A percentile compares a stretch with the other conserved stretches of the same genome.
phyloP scores from a whole-genome alignment of 2,888 invertebrate species.

The Drosophila kanekoi region DNA sequence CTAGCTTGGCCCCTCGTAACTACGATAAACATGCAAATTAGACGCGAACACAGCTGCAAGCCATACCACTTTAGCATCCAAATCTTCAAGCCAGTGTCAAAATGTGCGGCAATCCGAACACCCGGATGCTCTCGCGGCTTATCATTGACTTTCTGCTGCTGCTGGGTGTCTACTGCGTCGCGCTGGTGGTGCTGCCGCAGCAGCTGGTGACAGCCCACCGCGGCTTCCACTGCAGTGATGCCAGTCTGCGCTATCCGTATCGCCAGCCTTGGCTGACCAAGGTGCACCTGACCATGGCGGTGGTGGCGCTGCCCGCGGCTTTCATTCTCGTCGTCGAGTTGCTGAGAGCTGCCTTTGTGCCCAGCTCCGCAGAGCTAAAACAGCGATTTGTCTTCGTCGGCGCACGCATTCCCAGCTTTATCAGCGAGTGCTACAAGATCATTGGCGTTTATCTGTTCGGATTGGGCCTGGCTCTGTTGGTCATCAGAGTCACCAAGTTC shows the following conservation, averaged over 20 bases:
- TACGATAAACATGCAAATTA: conserved; percentile 50
- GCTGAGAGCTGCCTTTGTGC: conserved; percentile 74
- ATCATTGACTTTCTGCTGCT: conserved; percentile 76
- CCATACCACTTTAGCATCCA: conserved; percentile 6
- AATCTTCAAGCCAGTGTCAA: conserved; percentile 53
- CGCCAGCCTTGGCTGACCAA: conserved; percentile 68
- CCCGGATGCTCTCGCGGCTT: conserved; percentile 76
- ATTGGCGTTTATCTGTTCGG: conserved; percentile 80
- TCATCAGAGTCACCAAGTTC: conserved; percentile 53
- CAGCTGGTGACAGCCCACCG: conserved; percentile 83
- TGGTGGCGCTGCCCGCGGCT: conserved; percentile 72
- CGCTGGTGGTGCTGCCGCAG: conserved; percentile 74
- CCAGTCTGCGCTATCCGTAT: conserved; percentile 93
- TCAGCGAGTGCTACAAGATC: conserved; percentile 80
- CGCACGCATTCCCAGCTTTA: conserved; percentile 73
- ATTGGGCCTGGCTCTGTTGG: conserved; percentile 66
- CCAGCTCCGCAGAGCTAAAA: conserved; percentile 48
- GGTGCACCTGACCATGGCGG: conserved; percentile 73
- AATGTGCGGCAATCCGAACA: conserved; percentile 81
- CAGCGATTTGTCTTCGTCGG: conserved; percentile 76
- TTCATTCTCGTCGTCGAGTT: conserved; percentile 74
- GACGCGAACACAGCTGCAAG: conserved; percentile 35
- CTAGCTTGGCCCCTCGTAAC: conserved; percentile 26
- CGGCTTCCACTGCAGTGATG: conserved; percentile 98
- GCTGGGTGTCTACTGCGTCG: conserved; percentile 65